A percentile compares a stretch with the other conserved stretches of the same genome.
These are phyloP conservation scores for Coptotermes formosanus DNA, from an alignment of 1,140 invertebrate genomes.

Conservation along the genomic window DNA sequence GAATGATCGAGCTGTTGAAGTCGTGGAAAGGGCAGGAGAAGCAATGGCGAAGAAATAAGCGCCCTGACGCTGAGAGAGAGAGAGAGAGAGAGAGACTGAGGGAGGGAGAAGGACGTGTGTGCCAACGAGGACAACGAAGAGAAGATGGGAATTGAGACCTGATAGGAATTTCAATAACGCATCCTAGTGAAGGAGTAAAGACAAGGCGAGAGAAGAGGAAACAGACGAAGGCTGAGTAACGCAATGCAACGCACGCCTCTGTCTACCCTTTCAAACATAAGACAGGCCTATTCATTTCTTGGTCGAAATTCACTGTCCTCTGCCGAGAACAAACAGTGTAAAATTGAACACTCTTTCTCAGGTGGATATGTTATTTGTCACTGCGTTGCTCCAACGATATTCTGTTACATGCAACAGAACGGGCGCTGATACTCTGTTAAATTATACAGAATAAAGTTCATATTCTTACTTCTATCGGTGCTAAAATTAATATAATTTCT, in stretches of 20 bases:
- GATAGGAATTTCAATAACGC: constrained; percentile 12
- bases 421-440: too few relatives aligned
- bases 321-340: background rate
- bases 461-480: too few relatives aligned
- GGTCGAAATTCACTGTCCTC: constrained; percentile 14
- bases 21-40: background rate
- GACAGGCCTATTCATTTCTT: background rate
- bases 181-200: background rate
- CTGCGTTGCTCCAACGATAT: background rate
- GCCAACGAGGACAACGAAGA: background rate
- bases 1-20: background rate
- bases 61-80: background rate
- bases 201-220: background rate
- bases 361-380: background rate
- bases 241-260: background rate
- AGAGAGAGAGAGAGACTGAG: too few relatives aligned
- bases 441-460: too few relatives aligned
- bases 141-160: constrained; percentile 5
- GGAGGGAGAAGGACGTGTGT: background rate
- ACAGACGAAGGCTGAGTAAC: too few relatives aligned
- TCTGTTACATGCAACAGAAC: too few relatives aligned
- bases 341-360: background rate
- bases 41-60: background rate
- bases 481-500: too few relatives aligned
- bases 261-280: background rate